Conservation (phyloP, 2,888 invertebrate species). For the Lochmaea capreae region DNA sequence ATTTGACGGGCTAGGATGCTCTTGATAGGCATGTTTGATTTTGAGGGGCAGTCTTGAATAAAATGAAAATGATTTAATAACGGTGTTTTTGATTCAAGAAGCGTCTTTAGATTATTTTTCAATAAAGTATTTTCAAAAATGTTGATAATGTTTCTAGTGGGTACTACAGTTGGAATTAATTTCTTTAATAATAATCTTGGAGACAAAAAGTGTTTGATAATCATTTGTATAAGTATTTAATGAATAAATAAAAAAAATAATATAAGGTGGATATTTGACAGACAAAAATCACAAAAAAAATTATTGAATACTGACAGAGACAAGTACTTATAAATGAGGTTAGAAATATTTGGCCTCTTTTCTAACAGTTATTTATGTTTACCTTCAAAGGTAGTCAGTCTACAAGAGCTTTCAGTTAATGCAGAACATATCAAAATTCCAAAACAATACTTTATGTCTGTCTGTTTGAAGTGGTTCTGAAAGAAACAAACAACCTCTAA, state of each 20-base stretch:
- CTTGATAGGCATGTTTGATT: slow-evolving; percentile 83
- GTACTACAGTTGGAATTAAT: neutral
- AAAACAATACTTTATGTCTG: neutral
- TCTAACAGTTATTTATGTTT: neutral
- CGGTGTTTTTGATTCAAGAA: neutral
- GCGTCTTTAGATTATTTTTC: neutral
- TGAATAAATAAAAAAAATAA: neutral
- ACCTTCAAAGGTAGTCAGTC: neutral
- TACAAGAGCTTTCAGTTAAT: neutral
- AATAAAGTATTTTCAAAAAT: neutral
- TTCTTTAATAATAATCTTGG: neutral
- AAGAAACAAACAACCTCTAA: neutral
- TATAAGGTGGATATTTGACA: neutral
- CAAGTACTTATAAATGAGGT: neutral
- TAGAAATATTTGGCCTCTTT: neutral
- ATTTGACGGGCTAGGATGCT: slow-evolving; percentile 96
- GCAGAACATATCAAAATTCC: neutral
- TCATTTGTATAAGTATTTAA: neutral
- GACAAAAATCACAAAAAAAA: neutral
- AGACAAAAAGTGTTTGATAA: slow-evolving; percentile 1
- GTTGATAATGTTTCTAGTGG: neutral
- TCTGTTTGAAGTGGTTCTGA: neutral
- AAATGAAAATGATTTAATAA: slow-evolving; percentile 20
- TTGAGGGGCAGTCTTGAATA: slow-evolving; percentile 18
- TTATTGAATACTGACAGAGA: neutral